A percentile compares a stretch with the other conserved stretches of the same genome.
Conservation (phyloP, 2,888 invertebrate species). For the Andrena flavipes region DNA sequence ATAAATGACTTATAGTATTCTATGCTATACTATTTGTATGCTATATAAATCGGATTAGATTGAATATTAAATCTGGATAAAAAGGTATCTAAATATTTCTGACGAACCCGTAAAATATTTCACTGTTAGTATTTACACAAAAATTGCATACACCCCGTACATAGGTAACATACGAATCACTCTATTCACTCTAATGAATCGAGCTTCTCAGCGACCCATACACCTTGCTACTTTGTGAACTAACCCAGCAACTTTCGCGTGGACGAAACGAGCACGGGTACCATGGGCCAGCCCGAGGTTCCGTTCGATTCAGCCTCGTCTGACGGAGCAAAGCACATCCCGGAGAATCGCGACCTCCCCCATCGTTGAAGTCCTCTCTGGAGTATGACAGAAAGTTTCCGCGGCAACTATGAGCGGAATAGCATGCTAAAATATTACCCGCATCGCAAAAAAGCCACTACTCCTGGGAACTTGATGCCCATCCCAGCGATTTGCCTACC, state of each 20-base stretch:
- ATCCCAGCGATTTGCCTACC: slow-evolving; percentile 58
- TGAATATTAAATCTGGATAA: too few species aligned
- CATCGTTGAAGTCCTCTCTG: slow-evolving; percentile 66
- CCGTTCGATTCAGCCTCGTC: slow-evolving; percentile 43
- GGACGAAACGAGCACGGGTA: not conserved
- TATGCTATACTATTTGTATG: too few species aligned
- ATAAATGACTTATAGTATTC: too few species aligned
- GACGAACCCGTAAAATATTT: too few species aligned
- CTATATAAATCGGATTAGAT: too few species aligned
- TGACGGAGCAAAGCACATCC: slow-evolving; percentile 43
- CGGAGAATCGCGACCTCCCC: slow-evolving; percentile 38
- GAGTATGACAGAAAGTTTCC: slow-evolving; percentile 75
- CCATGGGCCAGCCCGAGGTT: slow-evolving; percentile 7
- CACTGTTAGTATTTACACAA: too few species aligned
- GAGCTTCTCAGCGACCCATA: not conserved
- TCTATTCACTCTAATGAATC: not conserved
- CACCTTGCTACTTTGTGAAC: not conserved
- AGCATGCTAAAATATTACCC: slow-evolving; percentile 79
- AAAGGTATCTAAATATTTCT: too few species aligned
- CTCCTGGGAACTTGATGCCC: slow-evolving; percentile 67
- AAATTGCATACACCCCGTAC: too few species aligned
- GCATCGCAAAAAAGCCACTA: slow-evolving; percentile 75
- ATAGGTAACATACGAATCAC: too few species aligned
- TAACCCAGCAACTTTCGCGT: not conserved
- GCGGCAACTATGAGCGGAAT: slow-evolving; percentile 64